Conservation (phyloP, 2,113 vertebrate species). For the Oreochromis niloticus region DNA sequence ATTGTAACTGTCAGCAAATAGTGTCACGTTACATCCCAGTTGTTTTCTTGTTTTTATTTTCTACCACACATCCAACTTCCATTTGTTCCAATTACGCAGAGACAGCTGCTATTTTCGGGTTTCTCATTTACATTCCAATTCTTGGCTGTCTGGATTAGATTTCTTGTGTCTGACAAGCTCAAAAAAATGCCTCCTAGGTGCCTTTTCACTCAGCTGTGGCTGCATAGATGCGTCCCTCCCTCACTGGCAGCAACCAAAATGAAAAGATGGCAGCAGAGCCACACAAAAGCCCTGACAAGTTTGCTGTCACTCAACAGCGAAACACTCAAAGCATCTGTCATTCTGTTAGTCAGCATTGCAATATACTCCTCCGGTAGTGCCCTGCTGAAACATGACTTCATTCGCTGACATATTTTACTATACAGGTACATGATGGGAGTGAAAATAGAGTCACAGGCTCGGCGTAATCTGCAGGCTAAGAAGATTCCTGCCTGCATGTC, state of each 20-base stretch:
- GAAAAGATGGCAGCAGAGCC: conserved; percentile 45
- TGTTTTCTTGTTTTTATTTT: conserved; percentile 45
- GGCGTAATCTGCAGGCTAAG: conserved; percentile 44
- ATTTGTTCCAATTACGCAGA: conserved; percentile 64
- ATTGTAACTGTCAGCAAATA: conserved; percentile 53
- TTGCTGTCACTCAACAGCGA: conserved; percentile 53
- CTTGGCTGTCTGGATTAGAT: conserved; percentile 46
- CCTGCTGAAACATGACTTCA: conserved; percentile 39
- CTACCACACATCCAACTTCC: conserved; percentile 43
- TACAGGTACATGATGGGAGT: background rate
- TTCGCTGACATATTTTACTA: conserved; percentile 17
- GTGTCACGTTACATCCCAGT: conserved; percentile 39
- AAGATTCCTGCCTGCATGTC: conserved; percentile 38
- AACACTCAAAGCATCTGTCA: conserved; percentile 51
- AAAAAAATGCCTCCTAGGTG: conserved; percentile 53
- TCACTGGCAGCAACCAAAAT: conserved; percentile 39
- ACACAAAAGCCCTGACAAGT: conserved; percentile 54
- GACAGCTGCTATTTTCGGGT: conserved; percentile 56
- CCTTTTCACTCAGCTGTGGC: conserved; percentile 44
- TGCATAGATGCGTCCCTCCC: conserved; percentile 45
- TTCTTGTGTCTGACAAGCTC: conserved; percentile 53
- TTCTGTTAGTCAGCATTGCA: conserved; percentile 48
- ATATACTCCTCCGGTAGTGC: conserved; percentile 36
- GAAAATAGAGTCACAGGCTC: background rate
- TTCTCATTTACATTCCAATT: conserved; percentile 41